Evolutionary conservation across 2,888 invertebrate species (phyloP), one percentile per base, ranked within the genome.

Genomic region (Caenorhabditis virilis): DNA sequence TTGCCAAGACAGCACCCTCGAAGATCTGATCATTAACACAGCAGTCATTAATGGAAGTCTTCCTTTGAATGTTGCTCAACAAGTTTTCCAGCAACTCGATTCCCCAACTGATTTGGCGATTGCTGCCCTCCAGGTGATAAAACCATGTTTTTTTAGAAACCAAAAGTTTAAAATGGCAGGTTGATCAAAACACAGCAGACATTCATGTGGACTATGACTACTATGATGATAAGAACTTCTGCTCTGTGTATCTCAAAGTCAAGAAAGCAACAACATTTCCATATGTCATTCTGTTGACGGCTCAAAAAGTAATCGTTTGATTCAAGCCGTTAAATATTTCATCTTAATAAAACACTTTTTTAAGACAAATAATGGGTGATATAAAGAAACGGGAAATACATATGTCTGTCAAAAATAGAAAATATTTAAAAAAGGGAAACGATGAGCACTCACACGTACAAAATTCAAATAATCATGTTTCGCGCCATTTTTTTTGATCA

Each of bases 1-100:
- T 33, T 63, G 63, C 27, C 18, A 25, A 36, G 47, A 58, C 41
- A 63, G 54, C 30, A 16, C 49, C 20, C 52, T 58, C 27, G 54
- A 58, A 36, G 15, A 18, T 7, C 18, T 57, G 7, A 58, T 63
- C 11, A 48, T 63, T 16, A 33, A 41, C 20, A 41, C 39, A 9
- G 49, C 58, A 1, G 53, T 63, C 50, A 50, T 47, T 46, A 63
- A 63, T 54, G 63, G 63, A 54, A 58, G 58, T 54, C 58, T 63
- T 33, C 63, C 63, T 16, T 22, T 63, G 27, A 45, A 53, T 2
- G 38, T 35, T 30, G 51, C 63, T 16, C 39, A 63, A 46, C 53
- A 63, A 53, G 63, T 39, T 20, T 39, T 20, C 25, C 25, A 42
- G 25, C 23, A 23, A 25, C 18, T 42, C 13, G 5, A 25, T 6